Conservation (phyloP, 2,797 vertebrate species). For the Chaetodon trifasciatus region DNA sequence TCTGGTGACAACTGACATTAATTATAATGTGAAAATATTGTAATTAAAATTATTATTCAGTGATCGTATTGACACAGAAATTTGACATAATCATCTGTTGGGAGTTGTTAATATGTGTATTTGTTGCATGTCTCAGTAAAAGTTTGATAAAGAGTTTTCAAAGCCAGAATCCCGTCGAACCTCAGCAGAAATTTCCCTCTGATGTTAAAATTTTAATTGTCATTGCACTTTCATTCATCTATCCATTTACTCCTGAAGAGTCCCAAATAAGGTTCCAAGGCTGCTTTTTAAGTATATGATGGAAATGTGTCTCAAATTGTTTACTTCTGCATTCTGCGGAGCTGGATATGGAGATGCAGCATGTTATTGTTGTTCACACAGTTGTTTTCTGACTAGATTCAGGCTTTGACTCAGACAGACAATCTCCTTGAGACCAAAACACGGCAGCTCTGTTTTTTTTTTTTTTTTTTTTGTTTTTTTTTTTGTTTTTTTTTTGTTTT, state of each 20-base stretch:
- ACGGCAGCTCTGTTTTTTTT: constrained; percentile 32
- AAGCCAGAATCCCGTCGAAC: neutral
- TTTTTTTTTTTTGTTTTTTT: neutral
- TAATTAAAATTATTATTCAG: too few species aligned
- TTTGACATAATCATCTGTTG: too few species aligned
- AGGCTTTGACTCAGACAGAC: constrained; percentile 47
- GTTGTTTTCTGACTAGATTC: constrained; percentile 40
- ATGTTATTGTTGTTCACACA: constrained; percentile 45
- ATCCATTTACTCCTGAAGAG: neutral
- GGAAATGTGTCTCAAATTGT: constrained; percentile 26
- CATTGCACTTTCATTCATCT: neutral
- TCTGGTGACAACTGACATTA: too few species aligned
- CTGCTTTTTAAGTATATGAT: constrained; percentile 2
- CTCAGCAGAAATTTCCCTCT: constrained; percentile 1
- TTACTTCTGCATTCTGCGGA: constrained; percentile 15
- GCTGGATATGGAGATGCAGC: constrained; percentile 34
- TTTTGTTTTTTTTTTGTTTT: neutral
- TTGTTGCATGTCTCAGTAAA: neutral
- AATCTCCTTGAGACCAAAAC: constrained; percentile 50
- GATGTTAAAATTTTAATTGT: neutral
- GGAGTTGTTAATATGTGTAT: too few species aligned
- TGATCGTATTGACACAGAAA: too few species aligned
- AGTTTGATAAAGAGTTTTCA: neutral
- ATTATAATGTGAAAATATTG: too few species aligned
- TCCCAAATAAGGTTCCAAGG: neutral